Evolutionary conservation across 2,113 vertebrate species (phyloP).

Genomic region (Microcebus ravelobensis): DNA sequence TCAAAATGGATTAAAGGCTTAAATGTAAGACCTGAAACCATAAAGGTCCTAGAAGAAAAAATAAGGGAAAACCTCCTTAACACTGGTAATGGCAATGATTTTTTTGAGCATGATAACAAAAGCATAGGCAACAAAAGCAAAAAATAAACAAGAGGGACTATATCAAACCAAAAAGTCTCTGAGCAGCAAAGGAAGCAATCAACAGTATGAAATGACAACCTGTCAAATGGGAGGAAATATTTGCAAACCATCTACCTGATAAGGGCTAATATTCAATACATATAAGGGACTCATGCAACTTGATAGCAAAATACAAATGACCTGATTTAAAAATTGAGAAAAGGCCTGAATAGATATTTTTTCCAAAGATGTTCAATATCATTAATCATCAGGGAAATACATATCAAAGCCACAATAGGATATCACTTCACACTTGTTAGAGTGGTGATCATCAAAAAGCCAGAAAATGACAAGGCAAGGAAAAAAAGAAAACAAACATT

Average conservation of each 20-base stretch:
- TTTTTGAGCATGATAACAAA: background rate
- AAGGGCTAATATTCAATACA: background rate
- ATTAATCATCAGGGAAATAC: background rate
- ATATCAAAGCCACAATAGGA: background rate
- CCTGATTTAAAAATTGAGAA: background rate
- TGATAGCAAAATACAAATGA: background rate
- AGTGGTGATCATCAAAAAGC: background rate
- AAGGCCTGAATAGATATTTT: background rate
- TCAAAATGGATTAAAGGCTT: background rate
- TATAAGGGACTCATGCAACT: background rate
- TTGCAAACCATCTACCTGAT: background rate
- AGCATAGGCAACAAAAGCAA: background rate
- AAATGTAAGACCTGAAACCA: background rate
- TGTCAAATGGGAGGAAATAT: background rate
- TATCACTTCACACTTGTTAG: background rate
- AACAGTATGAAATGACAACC: background rate
- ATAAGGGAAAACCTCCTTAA: background rate
- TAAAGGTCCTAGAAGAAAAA: background rate
- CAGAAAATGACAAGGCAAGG: background rate
- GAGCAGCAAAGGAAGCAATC: background rate
- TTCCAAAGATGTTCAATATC: background rate
- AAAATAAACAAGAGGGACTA: background rate
- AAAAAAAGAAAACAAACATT: background rate
- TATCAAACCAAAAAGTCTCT: background rate
- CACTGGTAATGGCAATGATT: background rate